Conservation (phyloP, 1,140 invertebrate genomes). For the Colletes gigas region DNA sequence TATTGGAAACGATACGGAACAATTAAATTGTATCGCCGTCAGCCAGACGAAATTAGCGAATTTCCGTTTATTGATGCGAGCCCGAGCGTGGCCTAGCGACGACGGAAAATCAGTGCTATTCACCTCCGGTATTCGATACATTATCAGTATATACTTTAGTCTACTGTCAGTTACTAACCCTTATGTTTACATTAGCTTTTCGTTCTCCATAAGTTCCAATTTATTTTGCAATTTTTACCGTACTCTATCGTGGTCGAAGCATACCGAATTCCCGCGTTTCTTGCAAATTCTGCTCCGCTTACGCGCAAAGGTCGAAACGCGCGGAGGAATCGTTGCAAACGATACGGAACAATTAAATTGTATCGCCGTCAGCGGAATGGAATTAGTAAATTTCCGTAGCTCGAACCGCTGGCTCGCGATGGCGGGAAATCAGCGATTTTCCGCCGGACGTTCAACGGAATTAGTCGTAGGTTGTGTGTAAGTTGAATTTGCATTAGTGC, state of each 20-base stretch:
- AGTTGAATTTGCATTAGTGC: background rate
- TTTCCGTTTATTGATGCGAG: constrained; percentile 12
- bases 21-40: constrained; percentile 25
- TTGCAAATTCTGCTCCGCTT: background rate
- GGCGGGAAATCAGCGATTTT: constrained; percentile 14
- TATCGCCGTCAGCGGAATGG: background rate
- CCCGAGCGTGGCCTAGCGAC: background rate
- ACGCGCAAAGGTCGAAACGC: background rate
- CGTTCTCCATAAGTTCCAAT: too few species aligned
- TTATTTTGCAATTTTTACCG: too few species aligned
- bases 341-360: constrained; percentile 32
- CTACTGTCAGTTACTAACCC: too few species aligned
- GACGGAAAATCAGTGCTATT: constrained; percentile 10
- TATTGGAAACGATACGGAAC: constrained; percentile 30
- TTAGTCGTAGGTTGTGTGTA: too few species aligned
- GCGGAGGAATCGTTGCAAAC: constrained; percentile 6
- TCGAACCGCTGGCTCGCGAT: background rate
- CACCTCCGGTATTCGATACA: constrained; percentile 1
- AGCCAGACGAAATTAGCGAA: background rate
- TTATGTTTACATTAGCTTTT: too few species aligned
- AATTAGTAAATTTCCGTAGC: constrained; percentile 16
- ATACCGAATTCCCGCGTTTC: too few species aligned
- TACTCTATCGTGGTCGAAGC: too few species aligned
- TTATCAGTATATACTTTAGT: too few species aligned
- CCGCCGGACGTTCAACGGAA: too few species aligned